Conservation (phyloP, 2,797 vertebrate species). For the Crypturellus tataupa region DNA sequence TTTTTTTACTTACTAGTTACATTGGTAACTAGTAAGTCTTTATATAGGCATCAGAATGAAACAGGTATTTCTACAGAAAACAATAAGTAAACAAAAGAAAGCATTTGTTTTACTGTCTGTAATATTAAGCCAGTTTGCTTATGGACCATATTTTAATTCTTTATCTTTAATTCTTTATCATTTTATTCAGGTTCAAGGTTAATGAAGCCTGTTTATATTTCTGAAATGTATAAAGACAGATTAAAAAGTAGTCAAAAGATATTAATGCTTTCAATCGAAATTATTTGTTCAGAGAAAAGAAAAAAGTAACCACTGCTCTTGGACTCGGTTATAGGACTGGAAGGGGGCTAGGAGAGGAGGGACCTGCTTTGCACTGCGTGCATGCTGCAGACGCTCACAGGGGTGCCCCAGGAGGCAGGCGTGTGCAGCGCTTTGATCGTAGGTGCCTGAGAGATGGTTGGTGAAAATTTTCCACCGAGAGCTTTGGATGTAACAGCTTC, state of each 20-base stretch:
- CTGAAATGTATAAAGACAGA: neutral
- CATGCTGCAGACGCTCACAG: neutral
- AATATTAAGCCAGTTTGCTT: neutral
- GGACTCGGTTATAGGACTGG: neutral
- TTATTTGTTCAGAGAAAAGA: neutral
- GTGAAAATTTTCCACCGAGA: neutral
- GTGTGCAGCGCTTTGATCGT: neutral
- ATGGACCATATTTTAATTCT: neutral
- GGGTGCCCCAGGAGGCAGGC: neutral
- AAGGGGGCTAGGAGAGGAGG: neutral
- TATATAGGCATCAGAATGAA: neutral
- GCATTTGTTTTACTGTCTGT: neutral
- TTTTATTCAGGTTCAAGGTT: neutral
- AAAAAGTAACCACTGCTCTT: neutral
- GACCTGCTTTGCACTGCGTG: rapidly evolving
- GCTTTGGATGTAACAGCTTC: neutral
- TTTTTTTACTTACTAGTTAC: neutral
- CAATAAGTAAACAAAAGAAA: neutral
- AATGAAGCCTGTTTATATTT: neutral
- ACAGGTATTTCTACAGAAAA: neutral
- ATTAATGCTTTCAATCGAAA: neutral
- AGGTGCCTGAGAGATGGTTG: neutral
- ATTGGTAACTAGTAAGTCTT: neutral
- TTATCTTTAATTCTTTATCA: neutral
- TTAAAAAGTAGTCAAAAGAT: neutral